A percentile compares a stretch with the other conserved stretches of the same genome.
phyloP scores from a whole-genome alignment of 2,113 vertebrate species.

The Gulo gulo region DNA sequence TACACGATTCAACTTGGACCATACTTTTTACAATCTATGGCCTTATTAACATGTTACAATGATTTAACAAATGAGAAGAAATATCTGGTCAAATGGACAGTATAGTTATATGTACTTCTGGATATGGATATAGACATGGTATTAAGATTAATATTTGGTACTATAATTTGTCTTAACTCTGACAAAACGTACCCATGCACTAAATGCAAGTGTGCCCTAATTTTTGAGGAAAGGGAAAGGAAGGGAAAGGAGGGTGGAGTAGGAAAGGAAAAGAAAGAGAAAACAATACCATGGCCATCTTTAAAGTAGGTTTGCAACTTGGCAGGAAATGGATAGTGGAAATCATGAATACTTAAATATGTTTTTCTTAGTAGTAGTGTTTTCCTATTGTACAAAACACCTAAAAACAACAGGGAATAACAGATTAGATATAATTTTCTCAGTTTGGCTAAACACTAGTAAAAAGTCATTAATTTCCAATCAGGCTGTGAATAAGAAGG shows the following conservation, averaged over 20 bases:
- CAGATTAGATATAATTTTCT: constrained; percentile 46
- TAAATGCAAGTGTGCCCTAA: background rate
- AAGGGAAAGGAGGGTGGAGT: background rate
- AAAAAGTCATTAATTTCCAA: constrained; percentile 45
- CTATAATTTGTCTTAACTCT: background rate
- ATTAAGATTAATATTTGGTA: background rate
- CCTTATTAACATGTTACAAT: background rate
- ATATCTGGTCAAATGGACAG: background rate
- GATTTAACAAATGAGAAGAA: background rate
- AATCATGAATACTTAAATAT: background rate
- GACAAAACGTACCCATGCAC: background rate
- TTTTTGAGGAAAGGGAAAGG: background rate
- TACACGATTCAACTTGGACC: background rate
- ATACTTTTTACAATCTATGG: background rate
- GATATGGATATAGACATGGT: background rate
- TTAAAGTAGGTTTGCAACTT: background rate
- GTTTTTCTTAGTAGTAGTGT: background rate
- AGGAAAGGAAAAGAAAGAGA: background rate
- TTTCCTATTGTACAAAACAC: constrained; percentile 27
- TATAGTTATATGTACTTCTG: background rate
- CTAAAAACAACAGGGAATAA: background rate
- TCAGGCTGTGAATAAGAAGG: constrained; percentile 27
- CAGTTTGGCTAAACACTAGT: constrained; percentile 26
- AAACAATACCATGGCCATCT: background rate
- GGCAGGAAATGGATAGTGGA: background rate